phyloP scores from a whole-genome alignment of 2,888 invertebrate species.

The Axea sp. region DNA sequence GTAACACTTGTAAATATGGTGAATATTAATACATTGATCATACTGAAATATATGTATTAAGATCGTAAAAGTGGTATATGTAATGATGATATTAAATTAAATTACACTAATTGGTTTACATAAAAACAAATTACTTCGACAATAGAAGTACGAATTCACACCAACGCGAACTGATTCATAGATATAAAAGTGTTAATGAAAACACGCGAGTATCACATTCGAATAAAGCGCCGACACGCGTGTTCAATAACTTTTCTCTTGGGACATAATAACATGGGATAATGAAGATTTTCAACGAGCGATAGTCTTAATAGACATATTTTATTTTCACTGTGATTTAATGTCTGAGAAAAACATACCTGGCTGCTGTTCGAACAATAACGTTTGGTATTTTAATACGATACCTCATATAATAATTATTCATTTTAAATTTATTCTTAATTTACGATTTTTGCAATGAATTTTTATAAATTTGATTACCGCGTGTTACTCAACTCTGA shows the following conservation, averaged over 20 bases:
- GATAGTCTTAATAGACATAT: slow-evolving; percentile 39
- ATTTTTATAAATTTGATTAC: slow-evolving; percentile 4
- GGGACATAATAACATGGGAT: slow-evolving; percentile 27
- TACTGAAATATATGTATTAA: too few relatives aligned
- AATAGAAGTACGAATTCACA: not conserved
- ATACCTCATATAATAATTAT: too few relatives aligned
- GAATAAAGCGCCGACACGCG: slow-evolving; percentile 1
- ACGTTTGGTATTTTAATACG: slow-evolving; percentile 22
- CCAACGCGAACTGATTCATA: slow-evolving; percentile 1
- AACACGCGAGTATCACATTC: slow-evolving; percentile 15
- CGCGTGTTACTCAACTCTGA: too few relatives aligned
- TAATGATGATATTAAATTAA: too few relatives aligned
- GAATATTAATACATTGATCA: too few relatives aligned
- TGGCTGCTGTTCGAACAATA: slow-evolving; percentile 36
- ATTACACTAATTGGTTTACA: too few relatives aligned
- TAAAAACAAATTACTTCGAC: not conserved
- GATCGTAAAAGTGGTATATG: too few relatives aligned
- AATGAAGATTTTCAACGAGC: slow-evolving; percentile 41
- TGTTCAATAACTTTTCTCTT: slow-evolving; percentile 39
- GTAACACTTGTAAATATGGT: too few relatives aligned
- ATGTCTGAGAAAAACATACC: slow-evolving; percentile 36
- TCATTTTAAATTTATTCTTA: too few relatives aligned
- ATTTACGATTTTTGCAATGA: too few relatives aligned
- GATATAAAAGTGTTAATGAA: slow-evolving; percentile 24
- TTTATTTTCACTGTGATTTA: slow-evolving; percentile 49